Conservation (phyloP, 2,888 invertebrate genomes). For the Stenichneumon culpator region DNA sequence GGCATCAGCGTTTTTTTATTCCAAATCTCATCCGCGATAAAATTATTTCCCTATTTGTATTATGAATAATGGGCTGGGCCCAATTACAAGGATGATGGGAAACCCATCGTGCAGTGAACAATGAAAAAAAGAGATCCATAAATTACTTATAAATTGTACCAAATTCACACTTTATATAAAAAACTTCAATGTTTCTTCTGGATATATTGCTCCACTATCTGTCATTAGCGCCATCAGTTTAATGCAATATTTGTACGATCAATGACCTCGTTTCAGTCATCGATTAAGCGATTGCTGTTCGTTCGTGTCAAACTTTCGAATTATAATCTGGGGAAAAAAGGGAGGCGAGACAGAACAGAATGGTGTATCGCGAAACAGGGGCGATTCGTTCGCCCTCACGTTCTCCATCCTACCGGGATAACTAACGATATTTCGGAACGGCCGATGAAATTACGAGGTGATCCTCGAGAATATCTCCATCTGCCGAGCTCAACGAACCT, state of each 20-base stretch:
- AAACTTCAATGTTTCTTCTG: no score
- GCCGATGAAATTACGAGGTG: constrained; percentile 67
- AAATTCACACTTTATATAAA: no score
- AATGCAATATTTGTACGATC: background rate
- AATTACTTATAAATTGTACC: no score
- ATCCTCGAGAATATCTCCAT: constrained; percentile 76
- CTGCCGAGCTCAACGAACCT: constrained; percentile 69
- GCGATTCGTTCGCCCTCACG: constrained; percentile 12
- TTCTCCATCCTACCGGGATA: constrained; percentile 42
- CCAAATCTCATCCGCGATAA: constrained; percentile 8
- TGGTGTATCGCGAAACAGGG: constrained; percentile 30
- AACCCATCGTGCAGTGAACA: no score
- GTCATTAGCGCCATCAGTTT: no score
- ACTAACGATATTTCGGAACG: constrained; percentile 65
- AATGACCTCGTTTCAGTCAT: constrained; percentile 6
- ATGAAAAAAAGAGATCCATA: no score
- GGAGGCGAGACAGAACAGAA: constrained; percentile 36
- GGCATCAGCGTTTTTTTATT: constrained; percentile 10
- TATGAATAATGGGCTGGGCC: no score
- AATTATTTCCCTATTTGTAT: no score
- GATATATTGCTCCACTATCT: no score
- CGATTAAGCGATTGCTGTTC: constrained; percentile 11
- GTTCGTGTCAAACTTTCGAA: constrained; percentile 19
- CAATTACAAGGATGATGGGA: no score
- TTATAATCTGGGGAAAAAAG: background rate